Conservation (phyloP, 2,888 invertebrate species). For the Scaptodrosophila latifasciaeformis region DNA sequence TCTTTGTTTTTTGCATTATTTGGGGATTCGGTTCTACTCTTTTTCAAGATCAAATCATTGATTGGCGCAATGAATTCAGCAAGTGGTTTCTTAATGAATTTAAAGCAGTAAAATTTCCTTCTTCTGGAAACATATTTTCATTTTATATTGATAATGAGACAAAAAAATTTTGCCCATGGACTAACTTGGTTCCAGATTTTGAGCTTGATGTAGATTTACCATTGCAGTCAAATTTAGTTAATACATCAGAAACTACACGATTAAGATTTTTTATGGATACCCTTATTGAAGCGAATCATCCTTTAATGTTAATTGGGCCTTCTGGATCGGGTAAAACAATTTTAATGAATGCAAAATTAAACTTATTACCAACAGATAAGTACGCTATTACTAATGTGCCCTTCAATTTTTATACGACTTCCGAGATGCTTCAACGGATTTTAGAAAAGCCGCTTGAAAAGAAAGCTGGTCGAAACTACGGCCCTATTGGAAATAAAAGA, state of each 20-base stretch:
- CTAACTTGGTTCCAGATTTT: constrained; percentile 85
- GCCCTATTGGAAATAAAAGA: constrained; percentile 93
- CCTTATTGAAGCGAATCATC: constrained; percentile 84
- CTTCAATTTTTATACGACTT: constrained; percentile 96
- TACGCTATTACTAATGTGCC: constrained; percentile 92
- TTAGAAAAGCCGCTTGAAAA: constrained; percentile 95
- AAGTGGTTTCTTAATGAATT: constrained; percentile 97
- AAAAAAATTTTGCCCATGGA: constrained; percentile 91
- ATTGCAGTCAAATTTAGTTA: constrained; percentile 84
- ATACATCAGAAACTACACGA: constrained; percentile 92
- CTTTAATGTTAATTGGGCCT: constrained; percentile 92
- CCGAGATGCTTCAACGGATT: constrained; percentile 91
- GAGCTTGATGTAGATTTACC: constrained; percentile 91
- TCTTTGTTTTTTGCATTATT: constrained; percentile 91
- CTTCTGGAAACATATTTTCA: constrained; percentile 88
- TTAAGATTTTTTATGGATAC: constrained; percentile 91
- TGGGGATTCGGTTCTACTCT: constrained; percentile 96
- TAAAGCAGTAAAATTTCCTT: constrained; percentile 91
- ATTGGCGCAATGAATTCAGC: constrained; percentile 95
- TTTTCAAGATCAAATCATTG: constrained; percentile 92
- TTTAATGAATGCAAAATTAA: constrained; percentile 89
- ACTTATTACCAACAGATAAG: constrained; percentile 80
- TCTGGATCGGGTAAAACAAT: constrained; percentile 96
- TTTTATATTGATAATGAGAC: constrained; percentile 91
- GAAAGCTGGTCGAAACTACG: constrained; percentile 94